Percentiles rank a stretch among this genome's conserved stretches.
Evolutionary conservation across 1,140 invertebrate genomes (phyloP).

Genomic region (Drosophila melanica): DNA sequence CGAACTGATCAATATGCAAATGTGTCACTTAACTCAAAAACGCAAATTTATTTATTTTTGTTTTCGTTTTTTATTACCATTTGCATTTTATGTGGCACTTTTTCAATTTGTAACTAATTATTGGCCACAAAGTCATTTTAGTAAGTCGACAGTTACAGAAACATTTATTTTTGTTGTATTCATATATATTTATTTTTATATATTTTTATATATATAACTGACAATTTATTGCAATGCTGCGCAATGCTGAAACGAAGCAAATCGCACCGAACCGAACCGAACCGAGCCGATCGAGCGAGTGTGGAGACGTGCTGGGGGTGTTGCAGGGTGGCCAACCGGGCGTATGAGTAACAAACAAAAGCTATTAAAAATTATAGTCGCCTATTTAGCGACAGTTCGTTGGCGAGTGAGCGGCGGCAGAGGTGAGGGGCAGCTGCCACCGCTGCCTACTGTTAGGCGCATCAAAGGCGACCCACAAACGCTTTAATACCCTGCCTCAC

Average conservation of each 20-base stretch:
- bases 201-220: constrained; percentile 28
- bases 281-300: constrained; percentile 3
- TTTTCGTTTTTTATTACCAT: constrained; percentile 18
- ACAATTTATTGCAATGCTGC: constrained; percentile 47
- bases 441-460: constrained; percentile 52
- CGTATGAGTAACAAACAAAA: constrained; percentile 70
- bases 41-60: constrained; percentile 27
- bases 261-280: constrained; percentile 13
- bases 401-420: neutral
- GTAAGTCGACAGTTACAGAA: constrained; percentile 11
- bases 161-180: too few species aligned
- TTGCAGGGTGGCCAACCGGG: constrained; percentile 12
- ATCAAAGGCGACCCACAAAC: constrained; percentile 58
- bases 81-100: constrained; percentile 55
- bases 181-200: constrained; percentile 3
- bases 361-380: constrained; percentile 65
- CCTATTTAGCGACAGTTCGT: constrained; percentile 45
- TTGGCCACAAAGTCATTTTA: constrained; percentile 67
- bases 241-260: constrained; percentile 33
- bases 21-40: constrained; percentile 17
- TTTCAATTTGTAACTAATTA: constrained; percentile 73
- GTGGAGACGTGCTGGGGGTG: too few species aligned
- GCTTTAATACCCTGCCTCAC: constrained; percentile 26
- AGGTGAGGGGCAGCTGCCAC: neutral
- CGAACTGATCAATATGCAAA: constrained; percentile 47